These are phyloP conservation scores for Amia ocellicauda DNA, from an alignment of 2,113 vertebrate species.

Conservation along the genomic window DNA sequence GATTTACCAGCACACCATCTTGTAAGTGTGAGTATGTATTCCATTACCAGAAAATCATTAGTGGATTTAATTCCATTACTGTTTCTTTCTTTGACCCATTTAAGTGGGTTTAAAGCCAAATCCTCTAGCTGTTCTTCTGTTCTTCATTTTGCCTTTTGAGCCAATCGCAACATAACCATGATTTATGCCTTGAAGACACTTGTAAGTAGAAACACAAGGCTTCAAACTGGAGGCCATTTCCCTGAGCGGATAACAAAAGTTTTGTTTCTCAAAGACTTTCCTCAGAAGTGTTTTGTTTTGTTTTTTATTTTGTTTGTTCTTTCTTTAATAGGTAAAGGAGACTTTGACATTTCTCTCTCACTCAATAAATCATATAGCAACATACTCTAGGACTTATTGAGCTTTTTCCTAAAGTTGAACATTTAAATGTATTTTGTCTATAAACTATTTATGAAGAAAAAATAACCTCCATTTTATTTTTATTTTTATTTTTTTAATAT, in stretches of 20 bases:
- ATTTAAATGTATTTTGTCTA: too few relatives aligned
- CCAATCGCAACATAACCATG: neutral
- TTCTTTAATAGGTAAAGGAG: too few relatives aligned
- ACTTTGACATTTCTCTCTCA: too few relatives aligned
- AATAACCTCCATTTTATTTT: too few relatives aligned
- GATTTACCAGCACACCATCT: neutral
- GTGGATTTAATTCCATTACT: conserved; percentile 3
- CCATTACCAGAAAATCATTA: conserved; percentile 4
- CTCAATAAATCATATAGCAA: too few relatives aligned
- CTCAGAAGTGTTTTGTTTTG: conserved; percentile 21
- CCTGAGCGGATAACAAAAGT: neutral
- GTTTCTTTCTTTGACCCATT: conserved; percentile 4
- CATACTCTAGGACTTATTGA: too few relatives aligned
- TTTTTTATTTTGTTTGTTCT: conserved; percentile 32
- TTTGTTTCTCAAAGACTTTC: conserved; percentile 10
- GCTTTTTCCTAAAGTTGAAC: too few relatives aligned
- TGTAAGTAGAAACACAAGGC: conserved; percentile 18
- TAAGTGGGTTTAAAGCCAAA: neutral
- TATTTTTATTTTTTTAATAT: too few relatives aligned
- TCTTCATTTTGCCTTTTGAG: neutral
- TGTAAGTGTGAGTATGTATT: neutral
- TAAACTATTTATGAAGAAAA: too few relatives aligned
- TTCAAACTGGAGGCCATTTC: neutral
- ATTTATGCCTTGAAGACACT: conserved; percentile 1
- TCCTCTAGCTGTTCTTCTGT: neutral